Conservation (phyloP, 1,140 invertebrate species). For the Steinernema feltiae region DNA sequence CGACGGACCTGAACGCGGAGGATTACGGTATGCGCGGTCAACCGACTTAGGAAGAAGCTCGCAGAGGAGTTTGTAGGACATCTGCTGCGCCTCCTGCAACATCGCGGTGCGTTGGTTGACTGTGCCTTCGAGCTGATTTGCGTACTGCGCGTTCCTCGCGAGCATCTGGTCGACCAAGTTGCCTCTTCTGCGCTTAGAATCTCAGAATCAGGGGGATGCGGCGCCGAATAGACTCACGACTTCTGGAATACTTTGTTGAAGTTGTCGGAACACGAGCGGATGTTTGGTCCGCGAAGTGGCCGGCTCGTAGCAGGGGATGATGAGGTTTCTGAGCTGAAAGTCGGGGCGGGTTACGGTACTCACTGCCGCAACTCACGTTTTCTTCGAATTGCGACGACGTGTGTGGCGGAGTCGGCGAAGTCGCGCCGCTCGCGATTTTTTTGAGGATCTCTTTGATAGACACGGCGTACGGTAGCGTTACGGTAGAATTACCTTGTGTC, state of each 20-base stretch:
- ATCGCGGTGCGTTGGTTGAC: constrained; percentile 53
- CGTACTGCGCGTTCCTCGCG: constrained; percentile 59
- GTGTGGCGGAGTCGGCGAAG: neutral
- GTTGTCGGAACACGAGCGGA: neutral
- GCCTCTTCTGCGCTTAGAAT: constrained; percentile 42
- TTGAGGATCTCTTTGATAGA: neutral
- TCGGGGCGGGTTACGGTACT: neutral
- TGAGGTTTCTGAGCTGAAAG: neutral
- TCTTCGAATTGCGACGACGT: neutral
- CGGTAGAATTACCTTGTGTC: neutral
- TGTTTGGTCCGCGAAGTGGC: neutral
- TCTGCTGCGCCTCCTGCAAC: constrained; percentile 49
- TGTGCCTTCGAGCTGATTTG: constrained; percentile 55
- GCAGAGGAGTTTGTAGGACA: constrained; percentile 54
- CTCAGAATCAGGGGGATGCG: neutral
- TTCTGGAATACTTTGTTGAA: constrained; percentile 8
- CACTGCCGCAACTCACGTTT: neutral
- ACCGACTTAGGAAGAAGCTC: constrained; percentile 57
- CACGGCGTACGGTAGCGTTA: neutral
- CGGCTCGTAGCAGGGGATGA: neutral
- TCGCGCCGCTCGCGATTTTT: neutral
- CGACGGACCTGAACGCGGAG: constrained; percentile 69
- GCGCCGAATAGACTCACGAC: neutral
- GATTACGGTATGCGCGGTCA: neutral
- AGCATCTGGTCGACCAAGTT: constrained; percentile 59